A percentile compares a stretch with the other conserved stretches of the same genome.
Evolutionary conservation across 23 tunicate species (phyloP).

Genomic region (Aplidium turbinatum): DNA sequence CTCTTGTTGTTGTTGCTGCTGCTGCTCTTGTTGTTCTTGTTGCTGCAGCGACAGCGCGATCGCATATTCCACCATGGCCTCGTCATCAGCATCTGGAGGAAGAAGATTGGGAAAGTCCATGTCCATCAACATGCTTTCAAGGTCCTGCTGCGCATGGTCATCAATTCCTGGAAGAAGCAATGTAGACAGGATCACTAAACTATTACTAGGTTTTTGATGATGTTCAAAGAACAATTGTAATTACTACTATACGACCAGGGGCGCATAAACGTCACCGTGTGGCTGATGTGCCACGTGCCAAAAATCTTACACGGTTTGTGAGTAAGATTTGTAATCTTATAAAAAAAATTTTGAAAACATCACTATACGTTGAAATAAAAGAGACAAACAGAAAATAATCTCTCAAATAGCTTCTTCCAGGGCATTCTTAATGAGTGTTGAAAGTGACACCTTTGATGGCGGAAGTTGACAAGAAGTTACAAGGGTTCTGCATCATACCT

Average conservation of each 20-base stretch:
- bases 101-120: constrained; percentile 51
- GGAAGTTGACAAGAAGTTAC: background rate
- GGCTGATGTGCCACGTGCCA: too few relatives aligned
- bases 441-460: too few relatives aligned
- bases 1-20: background rate
- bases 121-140: constrained; percentile 63
- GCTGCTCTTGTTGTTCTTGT: constrained; percentile 46
- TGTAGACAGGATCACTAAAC: too few relatives aligned
- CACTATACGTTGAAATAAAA: background rate
- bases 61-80: constrained; percentile 93
- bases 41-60: constrained; percentile 85
- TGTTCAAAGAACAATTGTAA: too few relatives aligned
- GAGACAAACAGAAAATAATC: too few relatives aligned
- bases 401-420: too few relatives aligned
- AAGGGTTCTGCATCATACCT: background rate
- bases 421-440: too few relatives aligned
- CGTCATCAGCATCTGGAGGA: constrained; percentile 73
- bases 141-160: constrained; percentile 22
- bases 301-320: too few relatives aligned
- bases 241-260: too few relatives aligned
- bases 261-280: too few relatives aligned
- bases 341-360: background rate
- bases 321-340: background rate
- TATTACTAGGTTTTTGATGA: too few relatives aligned
- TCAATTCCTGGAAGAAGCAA: constrained; percentile 19